Evolutionary conservation across 2,888 invertebrate genomes (phyloP), one percentile per base, ranked within the genome.

Genomic region (Margaritifera margaritifera): DNA sequence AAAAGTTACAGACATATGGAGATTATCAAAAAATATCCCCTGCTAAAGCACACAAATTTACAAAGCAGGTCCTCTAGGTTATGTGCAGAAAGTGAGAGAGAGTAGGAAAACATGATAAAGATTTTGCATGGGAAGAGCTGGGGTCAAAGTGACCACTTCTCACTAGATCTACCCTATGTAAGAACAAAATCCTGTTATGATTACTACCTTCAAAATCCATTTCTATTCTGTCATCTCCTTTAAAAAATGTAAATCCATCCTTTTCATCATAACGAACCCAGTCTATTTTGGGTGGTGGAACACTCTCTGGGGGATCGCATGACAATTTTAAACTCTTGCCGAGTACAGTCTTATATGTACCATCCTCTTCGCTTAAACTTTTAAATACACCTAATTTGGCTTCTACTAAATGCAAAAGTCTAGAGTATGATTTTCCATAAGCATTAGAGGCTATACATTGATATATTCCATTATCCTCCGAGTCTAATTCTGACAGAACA

Each of bases 391-490:
- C 58, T 50, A 80, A 79, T 20, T 69, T 86, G 19, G 98, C 97
- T 90, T 96, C 95, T 54, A 96, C 92, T 57, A 99, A 94, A 88
- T 96, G 96, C n/a, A 98, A 97, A 0, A 96, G 96, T 90, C 97
- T 97, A 11, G 98, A 97, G 3, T 97, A 95, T 56, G 98, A 97
- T 11, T 93, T 94, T 67, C 98, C 99, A 92, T 96, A 96, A 86
- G 95, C 95, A 90, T 99, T 99, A 86, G 93, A 93, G 1, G 98
- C 97, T 89, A 95, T 95, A 90, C 98, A 97, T 89, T 97, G 96
- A 90, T 98, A 98, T 87, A 95, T 94, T 19, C 97, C 98, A 71
- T 95, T 92, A 90, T 98, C 98, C 86, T 94, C 97, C 20, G 70
- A 76, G 20, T 60, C 59, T 18, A 84, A 78, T n/a, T 75, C 73